These are phyloP conservation scores for Sebastes schlegelii DNA, from an alignment of 2,113 vertebrate genomes.

Conservation along the genomic window DNA sequence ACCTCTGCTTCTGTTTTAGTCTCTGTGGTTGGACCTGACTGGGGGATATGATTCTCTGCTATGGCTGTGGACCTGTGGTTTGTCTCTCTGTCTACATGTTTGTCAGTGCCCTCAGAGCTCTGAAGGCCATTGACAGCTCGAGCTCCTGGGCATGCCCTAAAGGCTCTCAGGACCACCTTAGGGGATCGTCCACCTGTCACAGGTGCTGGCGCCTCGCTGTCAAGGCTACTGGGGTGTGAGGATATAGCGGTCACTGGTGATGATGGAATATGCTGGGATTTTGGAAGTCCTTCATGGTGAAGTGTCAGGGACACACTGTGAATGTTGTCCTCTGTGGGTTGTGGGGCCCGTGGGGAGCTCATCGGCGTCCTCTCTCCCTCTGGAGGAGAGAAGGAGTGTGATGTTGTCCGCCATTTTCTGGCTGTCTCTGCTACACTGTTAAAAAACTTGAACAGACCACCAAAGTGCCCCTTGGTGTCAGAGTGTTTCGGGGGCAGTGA, in stretches of 20 bases:
- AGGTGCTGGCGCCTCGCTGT: constrained; percentile 34
- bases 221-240: constrained; percentile 55
- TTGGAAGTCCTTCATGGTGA: constrained; percentile 69
- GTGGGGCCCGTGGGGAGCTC: constrained; percentile 69
- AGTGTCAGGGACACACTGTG: constrained; percentile 72
- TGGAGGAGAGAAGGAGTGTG: constrained; percentile 84
- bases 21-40: constrained; percentile 35
- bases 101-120: constrained; percentile 52
- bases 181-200: constrained; percentile 75
- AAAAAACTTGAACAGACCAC: constrained; percentile 89
- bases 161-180: constrained; percentile 75
- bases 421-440: constrained; percentile 88
- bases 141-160: constrained; percentile 70
- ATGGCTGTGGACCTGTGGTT: constrained; percentile 63
- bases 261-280: constrained; percentile 59
- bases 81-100: constrained; percentile 54
- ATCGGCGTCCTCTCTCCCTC: constrained; percentile 81
- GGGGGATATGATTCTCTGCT: constrained; percentile 69
- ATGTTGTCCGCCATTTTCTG: constrained; percentile 88
- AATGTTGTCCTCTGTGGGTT: constrained; percentile 74
- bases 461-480: constrained; percentile 86
- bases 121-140: constrained; percentile 68
- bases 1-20: constrained; percentile 33
- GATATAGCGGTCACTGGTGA: constrained; percentile 73
- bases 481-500: constrained; percentile 71